Base-by-base conservation (phyloP, 2,888 invertebrate species). In the Xestia xanthographa region DNA sequence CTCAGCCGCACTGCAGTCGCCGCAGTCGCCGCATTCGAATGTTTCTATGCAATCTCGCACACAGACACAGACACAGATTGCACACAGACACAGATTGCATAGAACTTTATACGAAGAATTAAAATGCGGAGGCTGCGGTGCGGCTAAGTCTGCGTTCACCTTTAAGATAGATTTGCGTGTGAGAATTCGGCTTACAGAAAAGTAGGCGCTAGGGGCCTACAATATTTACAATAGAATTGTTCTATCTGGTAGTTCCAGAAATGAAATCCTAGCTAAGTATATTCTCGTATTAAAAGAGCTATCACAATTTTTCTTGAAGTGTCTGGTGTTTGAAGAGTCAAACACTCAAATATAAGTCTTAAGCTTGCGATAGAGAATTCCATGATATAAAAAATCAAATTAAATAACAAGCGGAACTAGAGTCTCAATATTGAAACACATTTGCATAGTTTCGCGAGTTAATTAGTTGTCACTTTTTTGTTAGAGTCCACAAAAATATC, bases 201-300 rank as follows among this genome's bases (percentile, higher is more conserved):
- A 11, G 14, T 22, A 20, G 66, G 77, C 66, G n/a, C 43, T 70
- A 70, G 58, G 17, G 26, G 50, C 74, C 66, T n/a, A 12, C 6
- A 70, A 43, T 83, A 82, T 82, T 74, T 82, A 82, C 82, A 82
- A 83, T 48, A 82, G 83, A 82, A 82, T 83, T 79, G 20, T 48
- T 11, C 83, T 82, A 81, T 63, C 34, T 66, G 60, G 38, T 17
- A 43, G 9, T 22, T 6, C 48, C 34, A 69, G 22, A 60, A 48
- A 76, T 48, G 17, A 72, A 65, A 56, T 48, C 41, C 17, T 72
- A 26, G n/a, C 38, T 62, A 34, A 60, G 29, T 26, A 62, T 3
- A 48, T 34, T 14, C 12, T 77, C 34, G 34, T 68, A 62, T n/a
- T 56, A 26, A 45, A n/a, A n/a, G n/a, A n/a, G n/a, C n/a, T n/a